These are phyloP conservation scores for Xiphias gladius DNA, from an alignment of 2,113 vertebrate species.

Conservation along the genomic window DNA sequence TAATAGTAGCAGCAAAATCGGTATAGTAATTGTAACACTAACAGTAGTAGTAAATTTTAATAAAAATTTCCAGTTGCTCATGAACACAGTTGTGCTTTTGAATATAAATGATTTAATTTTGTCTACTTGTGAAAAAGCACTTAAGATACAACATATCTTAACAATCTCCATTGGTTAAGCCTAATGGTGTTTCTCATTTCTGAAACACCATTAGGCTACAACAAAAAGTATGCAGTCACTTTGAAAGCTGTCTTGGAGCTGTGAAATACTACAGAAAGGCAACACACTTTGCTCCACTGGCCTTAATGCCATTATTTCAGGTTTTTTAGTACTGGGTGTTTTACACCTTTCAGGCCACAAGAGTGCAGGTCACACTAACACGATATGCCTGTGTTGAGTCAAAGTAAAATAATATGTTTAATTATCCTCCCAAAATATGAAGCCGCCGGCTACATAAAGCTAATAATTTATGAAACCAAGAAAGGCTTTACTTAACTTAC, in stretches of 20 bases:
- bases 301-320: background rate
- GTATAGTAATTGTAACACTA: background rate
- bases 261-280: constrained; percentile 74
- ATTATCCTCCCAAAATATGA: background rate
- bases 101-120: background rate
- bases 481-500: background rate
- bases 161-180: background rate
- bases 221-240: constrained; percentile 13
- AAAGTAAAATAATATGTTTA: background rate
- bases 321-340: background rate
- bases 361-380: background rate
- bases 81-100: background rate
- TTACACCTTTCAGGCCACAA: background rate
- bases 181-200: background rate
- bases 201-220: background rate
- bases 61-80: background rate
- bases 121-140: background rate
- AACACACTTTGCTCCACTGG: constrained; percentile 47
- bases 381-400: background rate
- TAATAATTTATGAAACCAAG: no score
- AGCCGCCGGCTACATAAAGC: background rate
- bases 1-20: background rate
- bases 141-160: background rate
- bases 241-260: constrained; percentile 57
- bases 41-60: background rate